Percentiles rank a stretch among this genome's conserved stretches.
Evolutionary conservation across 2,888 invertebrate genomes (phyloP).

Genomic region (Dryomyza anilis): DNA sequence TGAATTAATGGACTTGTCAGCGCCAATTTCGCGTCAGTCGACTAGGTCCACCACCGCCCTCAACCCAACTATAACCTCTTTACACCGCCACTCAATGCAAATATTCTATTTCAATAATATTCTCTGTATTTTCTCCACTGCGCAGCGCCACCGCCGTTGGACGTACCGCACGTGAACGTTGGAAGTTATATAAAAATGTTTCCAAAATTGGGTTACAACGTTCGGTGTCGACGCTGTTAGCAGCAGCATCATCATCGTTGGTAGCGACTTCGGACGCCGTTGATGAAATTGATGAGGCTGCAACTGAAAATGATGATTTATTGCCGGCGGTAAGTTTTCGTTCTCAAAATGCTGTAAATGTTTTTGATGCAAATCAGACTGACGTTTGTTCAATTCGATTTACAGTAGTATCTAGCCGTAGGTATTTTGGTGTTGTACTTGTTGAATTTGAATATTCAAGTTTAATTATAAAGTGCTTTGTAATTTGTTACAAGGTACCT

Average conservation of each 20-base stretch:
- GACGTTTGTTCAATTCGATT: too few species aligned
- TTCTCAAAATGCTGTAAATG: too few species aligned
- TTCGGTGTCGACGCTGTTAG: slow-evolving; percentile 41
- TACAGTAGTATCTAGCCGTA: too few species aligned
- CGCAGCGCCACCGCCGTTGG: slow-evolving; percentile 36
- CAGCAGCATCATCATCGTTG: slow-evolving; percentile 17
- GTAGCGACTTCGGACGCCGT: slow-evolving; percentile 26
- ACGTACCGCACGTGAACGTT: slow-evolving; percentile 64
- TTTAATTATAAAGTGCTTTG: too few species aligned
- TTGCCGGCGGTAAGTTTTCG: slow-evolving; percentile 42
- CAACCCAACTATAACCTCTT: too few species aligned
- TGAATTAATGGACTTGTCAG: too few species aligned
- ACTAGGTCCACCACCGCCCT: too few species aligned
- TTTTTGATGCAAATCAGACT: too few species aligned
- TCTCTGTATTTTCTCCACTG: slow-evolving; percentile 1
- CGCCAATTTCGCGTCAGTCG: too few species aligned
- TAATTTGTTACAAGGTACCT: too few species aligned
- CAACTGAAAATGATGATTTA: slow-evolving; percentile 39
- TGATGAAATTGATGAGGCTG: slow-evolving; percentile 38
- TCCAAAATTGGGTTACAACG: slow-evolving; percentile 58
- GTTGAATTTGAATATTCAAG: neutral
- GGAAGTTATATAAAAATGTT: slow-evolving; percentile 59
- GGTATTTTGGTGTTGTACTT: neutral
- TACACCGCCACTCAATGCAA: too few species aligned
- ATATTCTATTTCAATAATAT: too few species aligned